phyloP scores from a whole-genome alignment of 2,113 vertebrate species.

The Centrocercus urophasianus region DNA sequence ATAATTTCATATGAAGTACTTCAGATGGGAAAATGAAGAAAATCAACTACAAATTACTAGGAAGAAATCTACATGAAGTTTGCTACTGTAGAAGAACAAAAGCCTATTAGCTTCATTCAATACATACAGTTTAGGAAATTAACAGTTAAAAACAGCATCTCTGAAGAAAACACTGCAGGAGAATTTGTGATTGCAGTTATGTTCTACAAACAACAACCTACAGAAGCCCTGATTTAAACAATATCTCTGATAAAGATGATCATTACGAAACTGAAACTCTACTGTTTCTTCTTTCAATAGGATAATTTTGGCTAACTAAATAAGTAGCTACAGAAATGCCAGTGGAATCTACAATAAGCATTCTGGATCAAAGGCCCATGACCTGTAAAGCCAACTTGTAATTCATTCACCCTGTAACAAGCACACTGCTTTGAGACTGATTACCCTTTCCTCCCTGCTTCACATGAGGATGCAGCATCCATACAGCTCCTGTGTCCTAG shows the following conservation, averaged over 20 bases:
- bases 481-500: not conserved
- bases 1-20: not conserved
- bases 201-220: not conserved
- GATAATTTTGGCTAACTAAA: not conserved
- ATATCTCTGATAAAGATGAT: not conserved
- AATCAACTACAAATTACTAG: not conserved
- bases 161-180: not conserved
- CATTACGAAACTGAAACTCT: not conserved
- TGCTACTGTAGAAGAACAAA: not conserved
- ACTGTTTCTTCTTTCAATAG: not conserved
- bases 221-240: not conserved
- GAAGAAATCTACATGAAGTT: not conserved
- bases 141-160: not conserved
- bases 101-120: not conserved
- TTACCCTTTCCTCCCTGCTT: not conserved
- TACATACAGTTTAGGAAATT: not conserved
- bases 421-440: not conserved
- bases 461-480: not conserved
- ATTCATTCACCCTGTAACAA: not conserved
- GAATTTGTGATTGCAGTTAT: not conserved
- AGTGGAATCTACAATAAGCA: not conserved
- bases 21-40: not conserved
- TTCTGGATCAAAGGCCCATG: not conserved
- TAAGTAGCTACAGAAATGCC: not conserved
- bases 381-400: not conserved